Evolutionary conservation across 2,888 invertebrate species (phyloP).

Genomic region (Zygogramma bicolorata): DNA sequence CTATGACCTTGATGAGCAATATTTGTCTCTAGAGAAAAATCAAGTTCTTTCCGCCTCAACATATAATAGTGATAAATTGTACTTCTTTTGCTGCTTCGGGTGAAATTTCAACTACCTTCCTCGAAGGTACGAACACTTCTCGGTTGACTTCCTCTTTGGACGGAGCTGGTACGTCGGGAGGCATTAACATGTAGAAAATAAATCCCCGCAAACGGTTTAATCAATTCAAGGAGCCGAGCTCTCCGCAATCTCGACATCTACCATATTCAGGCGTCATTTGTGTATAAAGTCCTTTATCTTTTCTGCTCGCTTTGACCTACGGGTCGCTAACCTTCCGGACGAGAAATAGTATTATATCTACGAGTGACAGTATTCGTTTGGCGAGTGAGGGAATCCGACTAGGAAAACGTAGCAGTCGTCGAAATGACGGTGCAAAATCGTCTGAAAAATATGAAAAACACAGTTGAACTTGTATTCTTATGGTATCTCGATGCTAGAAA

Average conservation of each 20-base stretch:
- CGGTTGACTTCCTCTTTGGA: neutral
- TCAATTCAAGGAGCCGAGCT: slow-evolving; percentile 17
- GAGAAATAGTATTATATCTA: neutral
- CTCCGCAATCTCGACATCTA: slow-evolving; percentile 23
- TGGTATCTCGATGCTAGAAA: too few species aligned
- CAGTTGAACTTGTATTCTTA: too few species aligned
- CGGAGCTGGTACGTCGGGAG: slow-evolving; percentile 4
- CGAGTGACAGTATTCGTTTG: neutral
- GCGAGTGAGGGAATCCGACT: neutral
- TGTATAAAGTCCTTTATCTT: slow-evolving; percentile 23
- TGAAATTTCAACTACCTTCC: slow-evolving; percentile 2
- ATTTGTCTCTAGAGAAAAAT: too few species aligned
- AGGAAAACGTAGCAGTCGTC: neutral
- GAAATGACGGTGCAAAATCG: neutral
- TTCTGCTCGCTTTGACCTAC: slow-evolving; percentile 4
- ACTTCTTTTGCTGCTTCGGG: neutral
- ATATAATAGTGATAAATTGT: too few species aligned
- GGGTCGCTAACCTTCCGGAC: slow-evolving; percentile 15
- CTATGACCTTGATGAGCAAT: too few species aligned
- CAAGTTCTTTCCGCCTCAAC: too few species aligned
- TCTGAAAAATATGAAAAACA: too few species aligned
- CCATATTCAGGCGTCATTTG: slow-evolving; percentile 31
- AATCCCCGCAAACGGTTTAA: slow-evolving; percentile 12
- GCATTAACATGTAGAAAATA: slow-evolving; percentile 12
- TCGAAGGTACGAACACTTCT: neutral